A percentile compares a stretch with the other conserved stretches of the same genome.
These are phyloP conservation scores for Sebastes diploproa DNA, from an alignment of 2,797 vertebrate genomes.

Conservation along the genomic window DNA sequence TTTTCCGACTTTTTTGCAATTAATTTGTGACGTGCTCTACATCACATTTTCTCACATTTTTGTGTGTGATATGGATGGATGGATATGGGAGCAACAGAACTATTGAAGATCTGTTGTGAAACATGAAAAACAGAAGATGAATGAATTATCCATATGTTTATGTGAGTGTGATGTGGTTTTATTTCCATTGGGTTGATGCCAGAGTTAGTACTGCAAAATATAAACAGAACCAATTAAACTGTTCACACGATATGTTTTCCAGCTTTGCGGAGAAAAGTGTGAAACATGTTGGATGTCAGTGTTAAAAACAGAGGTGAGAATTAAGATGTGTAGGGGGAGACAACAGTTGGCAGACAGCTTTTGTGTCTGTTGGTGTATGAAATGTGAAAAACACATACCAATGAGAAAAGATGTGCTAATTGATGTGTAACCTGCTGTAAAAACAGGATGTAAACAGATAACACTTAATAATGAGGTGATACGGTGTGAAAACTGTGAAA, in stretches of 20 bases:
- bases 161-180: neutral
- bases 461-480: neutral
- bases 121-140: neutral
- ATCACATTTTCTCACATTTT: neutral
- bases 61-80: neutral
- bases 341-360: neutral
- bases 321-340: neutral
- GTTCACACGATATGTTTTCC: neutral
- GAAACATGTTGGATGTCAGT: neutral
- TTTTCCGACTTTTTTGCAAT: neutral
- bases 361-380: neutral
- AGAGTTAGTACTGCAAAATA: neutral
- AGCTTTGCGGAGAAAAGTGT: neutral
- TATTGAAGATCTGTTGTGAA: neutral
- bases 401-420: neutral
- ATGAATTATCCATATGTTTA: neutral
- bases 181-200: neutral
- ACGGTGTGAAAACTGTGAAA: neutral
- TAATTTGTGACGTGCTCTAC: too few species aligned
- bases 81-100: neutral
- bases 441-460: neutral
- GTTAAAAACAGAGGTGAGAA: neutral
- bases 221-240: neutral
- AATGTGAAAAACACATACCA: neutral
- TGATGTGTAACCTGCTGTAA: neutral